These are phyloP conservation scores for Epinotia brunnichana DNA, from an alignment of 2,888 invertebrate species.

Conservation along the genomic window DNA sequence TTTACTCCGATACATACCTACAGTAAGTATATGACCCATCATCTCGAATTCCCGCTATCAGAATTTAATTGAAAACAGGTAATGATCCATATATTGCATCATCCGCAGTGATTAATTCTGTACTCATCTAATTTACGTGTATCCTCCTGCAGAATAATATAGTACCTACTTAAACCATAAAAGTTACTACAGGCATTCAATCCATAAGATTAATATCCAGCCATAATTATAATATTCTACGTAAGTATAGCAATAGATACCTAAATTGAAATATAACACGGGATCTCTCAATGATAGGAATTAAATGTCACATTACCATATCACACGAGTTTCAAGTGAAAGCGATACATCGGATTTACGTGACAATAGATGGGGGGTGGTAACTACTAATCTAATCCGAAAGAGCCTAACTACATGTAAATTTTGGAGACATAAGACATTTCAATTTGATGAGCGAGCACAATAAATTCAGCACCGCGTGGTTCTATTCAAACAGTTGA, in stretches of 20 bases:
- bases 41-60: too few species aligned
- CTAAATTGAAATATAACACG: slow-evolving; percentile 55
- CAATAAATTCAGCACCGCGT: slow-evolving; percentile 79
- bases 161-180: background rate
- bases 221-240: background rate
- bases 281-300: slow-evolving; percentile 68
- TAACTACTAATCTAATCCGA: slow-evolving; percentile 12
- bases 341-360: slow-evolving; percentile 80
- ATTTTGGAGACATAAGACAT: slow-evolving; percentile 20
- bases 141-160: background rate
- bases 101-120: background rate
- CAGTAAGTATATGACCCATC: too few species aligned
- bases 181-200: slow-evolving; percentile 6
- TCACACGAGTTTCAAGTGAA: slow-evolving; percentile 75
- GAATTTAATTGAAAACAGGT: too few species aligned
- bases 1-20: too few species aligned
- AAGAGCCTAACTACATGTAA: slow-evolving; percentile 11
- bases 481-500: slow-evolving; percentile 83
- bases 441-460: slow-evolving; percentile 45
- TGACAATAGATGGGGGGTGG: slow-evolving; percentile 66
- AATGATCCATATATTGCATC: background rate
- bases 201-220: background rate
- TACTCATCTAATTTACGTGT: background rate
- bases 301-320: slow-evolving; percentile 81
- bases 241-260: slow-evolving; percentile 7